Evolutionary conservation across 1,140 invertebrate species (phyloP).

Genomic region (Planococcus citri): DNA sequence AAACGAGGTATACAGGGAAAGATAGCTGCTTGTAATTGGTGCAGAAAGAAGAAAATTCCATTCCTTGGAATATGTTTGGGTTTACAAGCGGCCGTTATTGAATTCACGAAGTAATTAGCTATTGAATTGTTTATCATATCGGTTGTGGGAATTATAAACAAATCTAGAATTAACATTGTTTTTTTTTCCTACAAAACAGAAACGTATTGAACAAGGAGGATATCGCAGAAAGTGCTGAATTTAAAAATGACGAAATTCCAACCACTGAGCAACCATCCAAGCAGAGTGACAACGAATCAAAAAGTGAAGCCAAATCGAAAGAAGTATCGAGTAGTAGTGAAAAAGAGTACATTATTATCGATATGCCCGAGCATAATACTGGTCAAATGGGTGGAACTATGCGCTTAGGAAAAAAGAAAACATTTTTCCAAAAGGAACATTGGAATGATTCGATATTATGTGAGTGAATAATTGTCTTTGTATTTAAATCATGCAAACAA

Average conservation of each 20-base stretch:
- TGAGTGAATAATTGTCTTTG: conserved; percentile 37
- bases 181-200: conserved; percentile 33
- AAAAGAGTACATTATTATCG: conserved; percentile 72
- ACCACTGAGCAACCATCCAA: conserved; percentile 31
- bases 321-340: conserved; percentile 40
- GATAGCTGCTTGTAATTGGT: conserved; percentile 87
- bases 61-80: conserved; percentile 94
- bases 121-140: not conserved
- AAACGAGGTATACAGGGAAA: conserved; percentile 91
- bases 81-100: conserved; percentile 91
- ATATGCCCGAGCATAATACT: conserved; percentile 94
- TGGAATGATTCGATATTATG: conserved; percentile 49
- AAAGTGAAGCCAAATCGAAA: not conserved
- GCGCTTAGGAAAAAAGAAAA: conserved; percentile 84
- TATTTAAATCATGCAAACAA: not conserved
- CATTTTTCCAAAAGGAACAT: conserved; percentile 51
- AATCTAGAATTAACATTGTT: no score
- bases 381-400: conserved; percentile 88
- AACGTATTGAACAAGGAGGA: conserved; percentile 65
- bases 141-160: not conserved
- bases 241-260: conserved; percentile 31
- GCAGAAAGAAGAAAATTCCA: conserved; percentile 75
- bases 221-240: conserved; percentile 78
- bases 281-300: not conserved
- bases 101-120: conserved; percentile 57